These are phyloP conservation scores for Torymus auratus DNA, from an alignment of 2,888 invertebrate species.

Conservation along the genomic window DNA sequence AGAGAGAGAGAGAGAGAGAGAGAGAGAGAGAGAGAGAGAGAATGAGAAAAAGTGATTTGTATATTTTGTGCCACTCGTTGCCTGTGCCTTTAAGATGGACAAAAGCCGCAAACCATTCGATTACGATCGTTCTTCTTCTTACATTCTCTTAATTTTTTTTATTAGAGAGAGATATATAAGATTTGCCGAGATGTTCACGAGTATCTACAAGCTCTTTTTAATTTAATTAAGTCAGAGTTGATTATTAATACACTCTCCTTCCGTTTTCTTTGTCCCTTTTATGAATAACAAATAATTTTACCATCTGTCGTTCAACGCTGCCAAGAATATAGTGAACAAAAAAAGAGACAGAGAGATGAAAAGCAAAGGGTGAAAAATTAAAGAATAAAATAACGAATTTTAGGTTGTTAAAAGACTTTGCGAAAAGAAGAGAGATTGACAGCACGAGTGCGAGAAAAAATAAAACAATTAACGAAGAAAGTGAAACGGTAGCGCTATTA, in stretches of 20 bases:
- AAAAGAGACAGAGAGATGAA: slow-evolving; percentile 3
- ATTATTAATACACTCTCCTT: slow-evolving; percentile 56
- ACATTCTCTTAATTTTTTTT: not conserved
- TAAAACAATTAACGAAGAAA: slow-evolving; percentile 58
- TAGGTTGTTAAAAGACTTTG: slow-evolving; percentile 40
- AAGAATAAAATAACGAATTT: slow-evolving; percentile 45
- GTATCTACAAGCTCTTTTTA: slow-evolving; percentile 61
- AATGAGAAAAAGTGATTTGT: slow-evolving; percentile 57
- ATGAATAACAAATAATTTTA: slow-evolving; percentile 61
- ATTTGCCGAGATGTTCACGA: slow-evolving; percentile 33
- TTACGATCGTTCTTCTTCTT: slow-evolving; percentile 38
- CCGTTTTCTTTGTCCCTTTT: slow-evolving; percentile 59
- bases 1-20: slow-evolving; percentile 31
- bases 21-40: slow-evolving; percentile 11
- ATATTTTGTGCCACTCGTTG: slow-evolving; percentile 69
- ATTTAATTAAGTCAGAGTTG: slow-evolving; percentile 66
- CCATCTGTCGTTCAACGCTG: slow-evolving; percentile 71
- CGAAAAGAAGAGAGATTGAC: not conserved
- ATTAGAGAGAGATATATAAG: slow-evolving; percentile 1
- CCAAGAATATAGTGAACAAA: slow-evolving; percentile 64
- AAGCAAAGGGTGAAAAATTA: slow-evolving; percentile 23
- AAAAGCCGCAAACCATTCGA: slow-evolving; percentile 46
- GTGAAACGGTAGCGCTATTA: slow-evolving; percentile 69
- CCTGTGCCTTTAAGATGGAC: slow-evolving; percentile 72
- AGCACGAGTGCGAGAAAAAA: slow-evolving; percentile 17